Conservation (phyloP, 2,113 vertebrate genomes). For the Chloropsis hardwickii region DNA sequence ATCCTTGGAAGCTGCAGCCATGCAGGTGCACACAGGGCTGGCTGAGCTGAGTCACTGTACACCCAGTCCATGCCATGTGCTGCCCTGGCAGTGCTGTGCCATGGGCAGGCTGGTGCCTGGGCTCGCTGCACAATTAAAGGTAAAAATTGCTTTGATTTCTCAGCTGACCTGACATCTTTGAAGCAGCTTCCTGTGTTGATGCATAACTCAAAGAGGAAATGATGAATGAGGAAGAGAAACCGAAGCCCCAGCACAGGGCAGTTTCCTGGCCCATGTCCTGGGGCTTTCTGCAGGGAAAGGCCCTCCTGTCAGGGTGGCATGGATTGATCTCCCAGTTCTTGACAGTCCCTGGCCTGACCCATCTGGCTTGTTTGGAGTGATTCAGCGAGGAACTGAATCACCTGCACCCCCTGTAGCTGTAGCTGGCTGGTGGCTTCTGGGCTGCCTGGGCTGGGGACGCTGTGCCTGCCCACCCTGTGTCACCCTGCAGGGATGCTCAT, state of each 20-base stretch:
- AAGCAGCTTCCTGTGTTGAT: background rate
- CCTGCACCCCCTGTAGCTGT: background rate
- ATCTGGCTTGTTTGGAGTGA: background rate
- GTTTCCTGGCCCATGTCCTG: rapidly evolving
- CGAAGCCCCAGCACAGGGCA: rapidly evolving
- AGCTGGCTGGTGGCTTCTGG: background rate
- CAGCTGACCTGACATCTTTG: rapidly evolving
- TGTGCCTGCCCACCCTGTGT: background rate
- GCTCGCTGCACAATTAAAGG: rapidly evolving
- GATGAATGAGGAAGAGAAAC: slow-evolving; percentile 8
- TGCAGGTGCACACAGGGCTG: background rate
- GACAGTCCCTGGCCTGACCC: background rate
- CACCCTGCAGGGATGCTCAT: background rate
- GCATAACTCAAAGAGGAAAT: background rate
- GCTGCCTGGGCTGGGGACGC: rapidly evolving
- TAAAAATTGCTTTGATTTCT: background rate
- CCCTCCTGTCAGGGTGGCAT: rapidly evolving
- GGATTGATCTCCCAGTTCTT: background rate
- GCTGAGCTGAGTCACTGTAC: background rate
- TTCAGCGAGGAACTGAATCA: rapidly evolving
- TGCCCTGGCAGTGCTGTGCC: background rate
- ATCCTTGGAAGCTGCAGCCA: background rate
- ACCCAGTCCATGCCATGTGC: rapidly evolving
- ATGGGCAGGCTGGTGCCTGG: background rate
- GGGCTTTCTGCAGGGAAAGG: background rate